phyloP scores from a whole-genome alignment of 2,888 invertebrate species.

The Digitonthophagus gazella region DNA sequence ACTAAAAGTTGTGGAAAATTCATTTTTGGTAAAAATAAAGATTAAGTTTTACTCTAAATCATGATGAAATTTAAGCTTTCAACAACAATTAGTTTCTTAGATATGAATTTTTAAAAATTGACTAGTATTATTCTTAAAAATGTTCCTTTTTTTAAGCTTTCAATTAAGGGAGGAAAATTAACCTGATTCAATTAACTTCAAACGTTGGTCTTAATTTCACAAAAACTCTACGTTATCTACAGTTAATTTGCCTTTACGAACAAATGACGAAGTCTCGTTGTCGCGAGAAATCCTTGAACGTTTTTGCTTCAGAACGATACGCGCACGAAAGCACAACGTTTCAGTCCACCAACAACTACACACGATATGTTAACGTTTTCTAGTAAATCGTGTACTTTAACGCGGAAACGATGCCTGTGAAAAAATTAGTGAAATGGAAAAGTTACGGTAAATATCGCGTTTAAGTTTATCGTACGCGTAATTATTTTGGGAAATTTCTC shows the following conservation, averaged over 20 bases:
- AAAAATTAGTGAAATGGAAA: conserved; percentile 12
- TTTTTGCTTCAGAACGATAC: background rate
- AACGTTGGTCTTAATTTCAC: background rate
- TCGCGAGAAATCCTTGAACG: background rate
- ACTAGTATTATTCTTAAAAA: too few species aligned
- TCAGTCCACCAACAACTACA: background rate
- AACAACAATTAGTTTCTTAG: too few species aligned
- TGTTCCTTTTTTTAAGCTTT: background rate
- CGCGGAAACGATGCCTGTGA: background rate
- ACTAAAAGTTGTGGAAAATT: too few species aligned
- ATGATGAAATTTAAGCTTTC: too few species aligned
- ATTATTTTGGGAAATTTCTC: background rate
- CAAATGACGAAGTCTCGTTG: background rate
- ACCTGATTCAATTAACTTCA: too few species aligned
- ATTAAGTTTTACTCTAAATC: too few species aligned
- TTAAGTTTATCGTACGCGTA: background rate
- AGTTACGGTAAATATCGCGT: conserved; percentile 7
- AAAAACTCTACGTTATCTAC: background rate
- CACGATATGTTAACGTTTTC: background rate
- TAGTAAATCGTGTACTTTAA: background rate
- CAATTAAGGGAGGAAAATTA: too few species aligned
- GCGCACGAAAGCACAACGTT: background rate
- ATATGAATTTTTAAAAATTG: too few species aligned
- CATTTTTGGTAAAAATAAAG: too few species aligned
- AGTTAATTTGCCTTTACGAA: background rate